Evolutionary conservation across 2,797 vertebrate genomes (phyloP).

Genomic region (Uromys caudimaculatus): DNA sequence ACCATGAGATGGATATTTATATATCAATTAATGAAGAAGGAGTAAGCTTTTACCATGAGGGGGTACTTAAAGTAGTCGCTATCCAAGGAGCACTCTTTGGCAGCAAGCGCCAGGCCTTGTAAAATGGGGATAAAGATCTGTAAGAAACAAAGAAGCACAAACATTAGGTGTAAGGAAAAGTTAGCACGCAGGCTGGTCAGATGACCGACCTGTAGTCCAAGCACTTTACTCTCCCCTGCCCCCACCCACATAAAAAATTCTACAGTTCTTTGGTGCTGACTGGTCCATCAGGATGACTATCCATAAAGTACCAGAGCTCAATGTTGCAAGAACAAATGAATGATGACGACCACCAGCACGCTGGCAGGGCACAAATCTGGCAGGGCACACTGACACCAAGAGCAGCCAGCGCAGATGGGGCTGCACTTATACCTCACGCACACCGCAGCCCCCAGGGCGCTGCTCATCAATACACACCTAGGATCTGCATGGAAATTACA

Average conservation of each 20-base stretch:
- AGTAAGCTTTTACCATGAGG: constrained; percentile 93
- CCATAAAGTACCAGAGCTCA: background rate
- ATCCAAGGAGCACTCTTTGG: constrained; percentile 98
- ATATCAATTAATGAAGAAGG: constrained; percentile 8
- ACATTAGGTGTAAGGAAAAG: background rate
- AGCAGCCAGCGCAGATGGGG: background rate
- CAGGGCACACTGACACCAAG: background rate
- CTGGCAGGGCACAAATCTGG: background rate
- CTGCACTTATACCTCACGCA: fast-evolving
- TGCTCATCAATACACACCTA: background rate
- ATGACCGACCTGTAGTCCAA: background rate
- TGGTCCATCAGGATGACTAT: fast-evolving
- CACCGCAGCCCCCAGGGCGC: background rate
- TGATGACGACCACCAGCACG: background rate
- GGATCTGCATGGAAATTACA: background rate
- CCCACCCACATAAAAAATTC: background rate
- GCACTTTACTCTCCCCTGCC: background rate
- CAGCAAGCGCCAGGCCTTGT: constrained; percentile 95
- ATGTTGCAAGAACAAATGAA: background rate
- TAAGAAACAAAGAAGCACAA: constrained; percentile 72
- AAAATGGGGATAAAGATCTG: constrained; percentile 98
- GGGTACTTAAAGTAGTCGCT: constrained; percentile 99
- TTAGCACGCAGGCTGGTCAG: background rate
- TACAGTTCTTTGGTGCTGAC: no score
- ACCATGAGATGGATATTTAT: constrained; percentile 98